Percentiles rank a stretch among this genome's conserved stretches.
These are phyloP conservation scores for Pimpla rufipes DNA, from an alignment of 2,888 invertebrate genomes.

Conservation along the genomic window DNA sequence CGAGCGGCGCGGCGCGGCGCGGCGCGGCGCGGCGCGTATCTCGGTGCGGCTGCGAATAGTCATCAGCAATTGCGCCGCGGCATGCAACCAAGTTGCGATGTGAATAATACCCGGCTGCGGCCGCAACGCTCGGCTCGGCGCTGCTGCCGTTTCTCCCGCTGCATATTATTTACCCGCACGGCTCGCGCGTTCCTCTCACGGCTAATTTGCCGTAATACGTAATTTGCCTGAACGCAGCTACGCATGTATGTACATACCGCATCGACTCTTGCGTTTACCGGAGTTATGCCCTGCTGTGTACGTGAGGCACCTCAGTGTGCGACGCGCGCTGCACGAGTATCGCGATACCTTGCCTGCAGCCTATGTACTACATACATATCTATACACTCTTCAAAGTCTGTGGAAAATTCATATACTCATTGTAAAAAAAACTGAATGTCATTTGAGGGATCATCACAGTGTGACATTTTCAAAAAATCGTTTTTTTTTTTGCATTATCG, in stretches of 20 bases:
- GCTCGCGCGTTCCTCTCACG: slow-evolving; percentile 50
- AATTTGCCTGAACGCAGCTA: slow-evolving; percentile 67
- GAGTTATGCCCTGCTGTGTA: neutral
- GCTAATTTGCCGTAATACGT: slow-evolving; percentile 70
- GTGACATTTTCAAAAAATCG: too few relatives aligned
- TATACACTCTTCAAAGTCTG: too few relatives aligned
- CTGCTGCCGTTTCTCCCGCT: slow-evolving; percentile 27
- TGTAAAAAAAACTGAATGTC: too few relatives aligned
- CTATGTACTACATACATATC: slow-evolving; percentile 1
- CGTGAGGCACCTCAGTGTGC: neutral
- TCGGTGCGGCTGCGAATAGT: slow-evolving; percentile 57
- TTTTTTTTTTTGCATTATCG: too few relatives aligned
- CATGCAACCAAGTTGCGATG: slow-evolving; percentile 64
- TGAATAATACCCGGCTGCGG: slow-evolving; percentile 28
- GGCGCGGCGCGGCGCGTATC: slow-evolving; percentile 1
- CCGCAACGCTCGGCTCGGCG: neutral
- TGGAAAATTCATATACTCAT: too few relatives aligned
- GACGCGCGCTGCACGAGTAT: neutral
- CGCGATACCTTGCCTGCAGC: too few relatives aligned
- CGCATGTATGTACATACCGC: slow-evolving; percentile 46
- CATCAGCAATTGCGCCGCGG: slow-evolving; percentile 61
- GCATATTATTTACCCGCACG: slow-evolving; percentile 56
- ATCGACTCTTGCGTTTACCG: too few relatives aligned
- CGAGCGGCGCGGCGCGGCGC: too few relatives aligned
- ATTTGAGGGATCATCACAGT: too few relatives aligned